Evolutionary conservation across 2,797 vertebrate genomes (phyloP).

Genomic region (Paguma larvata): DNA sequence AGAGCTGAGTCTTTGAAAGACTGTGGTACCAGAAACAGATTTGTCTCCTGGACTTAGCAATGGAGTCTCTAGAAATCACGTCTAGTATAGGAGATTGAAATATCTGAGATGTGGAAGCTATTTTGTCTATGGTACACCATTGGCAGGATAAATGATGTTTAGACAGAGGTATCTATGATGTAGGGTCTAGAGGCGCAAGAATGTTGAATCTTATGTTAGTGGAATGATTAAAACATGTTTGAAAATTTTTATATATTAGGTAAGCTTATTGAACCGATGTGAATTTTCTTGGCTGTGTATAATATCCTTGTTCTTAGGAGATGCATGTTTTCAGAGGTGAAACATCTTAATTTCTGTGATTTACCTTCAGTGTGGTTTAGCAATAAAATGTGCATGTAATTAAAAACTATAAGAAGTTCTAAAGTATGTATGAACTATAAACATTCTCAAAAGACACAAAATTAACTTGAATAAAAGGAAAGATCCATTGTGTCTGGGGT

Average conservation of each 20-base stretch:
- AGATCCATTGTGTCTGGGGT: background rate
- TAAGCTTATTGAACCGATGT: background rate
- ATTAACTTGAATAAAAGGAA: background rate
- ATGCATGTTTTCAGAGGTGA: background rate
- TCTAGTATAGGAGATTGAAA: background rate
- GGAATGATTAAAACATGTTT: background rate
- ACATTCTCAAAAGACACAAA: background rate
- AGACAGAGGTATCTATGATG: background rate
- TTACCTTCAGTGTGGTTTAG: background rate
- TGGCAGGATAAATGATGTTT: background rate
- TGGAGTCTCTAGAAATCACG: background rate
- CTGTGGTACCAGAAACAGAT: background rate
- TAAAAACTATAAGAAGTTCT: background rate
- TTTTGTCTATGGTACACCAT: background rate
- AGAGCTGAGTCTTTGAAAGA: background rate
- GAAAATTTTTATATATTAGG: background rate
- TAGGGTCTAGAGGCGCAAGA: no score
- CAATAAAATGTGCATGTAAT: background rate
- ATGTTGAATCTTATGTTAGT: background rate
- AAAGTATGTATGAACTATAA: background rate
- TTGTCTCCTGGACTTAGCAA: background rate
- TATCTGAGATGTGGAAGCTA: background rate
- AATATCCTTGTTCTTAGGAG: background rate
- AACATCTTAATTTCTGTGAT: background rate
- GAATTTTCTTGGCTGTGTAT: background rate